Evolutionary conservation across 2,113 vertebrate genomes (phyloP).

Genomic region (Gallinago media): DNA sequence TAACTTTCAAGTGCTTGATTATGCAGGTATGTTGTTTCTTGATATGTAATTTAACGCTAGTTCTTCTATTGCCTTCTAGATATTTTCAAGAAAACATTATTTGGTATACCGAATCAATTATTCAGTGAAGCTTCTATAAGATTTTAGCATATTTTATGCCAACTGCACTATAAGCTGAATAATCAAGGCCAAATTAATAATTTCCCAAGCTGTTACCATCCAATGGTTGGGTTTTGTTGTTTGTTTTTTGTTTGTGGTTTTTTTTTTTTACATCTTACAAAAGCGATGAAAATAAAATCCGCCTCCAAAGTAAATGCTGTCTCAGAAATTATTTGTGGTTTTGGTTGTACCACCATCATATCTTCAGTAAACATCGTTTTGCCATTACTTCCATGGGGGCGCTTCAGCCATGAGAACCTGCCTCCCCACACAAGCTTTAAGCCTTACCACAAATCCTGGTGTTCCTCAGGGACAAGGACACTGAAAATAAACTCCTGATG

Average conservation of each 20-base stretch:
- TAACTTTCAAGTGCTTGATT: not conserved
- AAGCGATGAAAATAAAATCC: not conserved
- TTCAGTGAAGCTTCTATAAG: not conserved
- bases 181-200: not conserved
- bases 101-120: not conserved
- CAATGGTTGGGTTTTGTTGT: not conserved
- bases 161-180: not conserved
- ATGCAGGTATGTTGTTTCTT: not conserved
- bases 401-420: not conserved
- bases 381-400: not conserved
- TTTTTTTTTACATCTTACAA: not conserved
- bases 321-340: not conserved
- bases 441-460: not conserved
- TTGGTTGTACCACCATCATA: not conserved
- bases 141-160: constrained; percentile 33
- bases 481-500: not conserved
- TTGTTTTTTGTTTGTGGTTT: not conserved
- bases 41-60: constrained; percentile 6
- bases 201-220: not conserved
- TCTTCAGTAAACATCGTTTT: not conserved
- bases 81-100: not conserved
- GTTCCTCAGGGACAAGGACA: not conserved
- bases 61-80: not conserved
- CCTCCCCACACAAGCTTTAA: not conserved
- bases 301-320: not conserved